Conservation (phyloP, 64 coral and sea anemone species). For the Montipora capricornis region DNA sequence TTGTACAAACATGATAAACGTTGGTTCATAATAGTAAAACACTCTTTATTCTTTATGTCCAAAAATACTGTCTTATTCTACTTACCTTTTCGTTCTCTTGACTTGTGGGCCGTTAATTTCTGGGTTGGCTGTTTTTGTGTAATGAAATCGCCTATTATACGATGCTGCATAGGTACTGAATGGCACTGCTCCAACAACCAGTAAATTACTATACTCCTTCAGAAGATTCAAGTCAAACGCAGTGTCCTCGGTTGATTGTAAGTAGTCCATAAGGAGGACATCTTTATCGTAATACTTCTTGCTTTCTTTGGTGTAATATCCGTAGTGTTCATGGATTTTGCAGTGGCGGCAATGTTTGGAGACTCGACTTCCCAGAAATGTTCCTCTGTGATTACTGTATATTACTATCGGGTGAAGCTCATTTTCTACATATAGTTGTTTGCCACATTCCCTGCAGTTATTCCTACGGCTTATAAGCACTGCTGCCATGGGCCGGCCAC, state of each 20-base stretch:
- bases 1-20: too few relatives aligned
- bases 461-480: conserved; percentile 16
- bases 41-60: too few relatives aligned
- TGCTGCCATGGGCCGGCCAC: conserved; percentile 25
- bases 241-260: conserved; percentile 22
- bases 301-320: background rate
- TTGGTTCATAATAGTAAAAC: too few relatives aligned
- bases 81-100: background rate
- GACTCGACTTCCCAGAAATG: conserved; percentile 35
- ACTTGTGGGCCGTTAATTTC: background rate
- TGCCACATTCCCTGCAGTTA: conserved; percentile 23
- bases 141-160: background rate
- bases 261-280: background rate
- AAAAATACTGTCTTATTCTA: background rate
- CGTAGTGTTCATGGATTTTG: conserved; percentile 45
- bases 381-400: conserved; percentile 24
- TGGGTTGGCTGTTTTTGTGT: background rate
- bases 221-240: conserved; percentile 25
- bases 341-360: conserved; percentile 7
- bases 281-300: conserved; percentile 14
- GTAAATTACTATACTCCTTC: conserved; percentile 2
- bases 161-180: conserved; percentile 20
- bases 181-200: background rate
- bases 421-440: conserved; percentile 14
- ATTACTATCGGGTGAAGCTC: conserved; percentile 31